Evolutionary conservation across 2,113 vertebrate species (phyloP).

Genomic region (Brienomyrus brachyistius): DNA sequence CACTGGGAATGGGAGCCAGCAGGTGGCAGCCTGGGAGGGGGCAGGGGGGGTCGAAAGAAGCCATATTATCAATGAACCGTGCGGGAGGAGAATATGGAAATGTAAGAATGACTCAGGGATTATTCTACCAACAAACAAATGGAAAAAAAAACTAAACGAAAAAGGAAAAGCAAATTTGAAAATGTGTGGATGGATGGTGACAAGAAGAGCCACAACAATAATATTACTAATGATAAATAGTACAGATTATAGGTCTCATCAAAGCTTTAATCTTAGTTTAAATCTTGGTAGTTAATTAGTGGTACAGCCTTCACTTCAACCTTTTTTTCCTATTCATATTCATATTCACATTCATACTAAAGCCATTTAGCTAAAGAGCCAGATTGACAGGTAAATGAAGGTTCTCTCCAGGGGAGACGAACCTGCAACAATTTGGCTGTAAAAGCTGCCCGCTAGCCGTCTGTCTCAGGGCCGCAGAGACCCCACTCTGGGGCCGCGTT

Average conservation of each 20-base stretch:
- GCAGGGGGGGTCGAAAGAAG: background rate
- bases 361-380: background rate
- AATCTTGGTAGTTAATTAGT: background rate
- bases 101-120: background rate
- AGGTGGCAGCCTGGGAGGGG: background rate
- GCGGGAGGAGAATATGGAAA: background rate
- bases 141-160: background rate
- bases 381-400: background rate
- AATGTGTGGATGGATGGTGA: background rate
- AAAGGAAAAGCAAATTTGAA: background rate
- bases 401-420: background rate
- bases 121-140: background rate
- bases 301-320: background rate
- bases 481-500: background rate
- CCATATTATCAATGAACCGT: background rate
- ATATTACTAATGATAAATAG: background rate
- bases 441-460: background rate
- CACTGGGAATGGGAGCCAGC: background rate
- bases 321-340: background rate
- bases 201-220: background rate
- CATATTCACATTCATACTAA: background rate
- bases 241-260: background rate
- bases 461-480: background rate
- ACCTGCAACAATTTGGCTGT: background rate
- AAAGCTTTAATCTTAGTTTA: background rate